Evolutionary conservation across 1,140 invertebrate species (phyloP).

Genomic region (Drosophila sturtevanti): DNA sequence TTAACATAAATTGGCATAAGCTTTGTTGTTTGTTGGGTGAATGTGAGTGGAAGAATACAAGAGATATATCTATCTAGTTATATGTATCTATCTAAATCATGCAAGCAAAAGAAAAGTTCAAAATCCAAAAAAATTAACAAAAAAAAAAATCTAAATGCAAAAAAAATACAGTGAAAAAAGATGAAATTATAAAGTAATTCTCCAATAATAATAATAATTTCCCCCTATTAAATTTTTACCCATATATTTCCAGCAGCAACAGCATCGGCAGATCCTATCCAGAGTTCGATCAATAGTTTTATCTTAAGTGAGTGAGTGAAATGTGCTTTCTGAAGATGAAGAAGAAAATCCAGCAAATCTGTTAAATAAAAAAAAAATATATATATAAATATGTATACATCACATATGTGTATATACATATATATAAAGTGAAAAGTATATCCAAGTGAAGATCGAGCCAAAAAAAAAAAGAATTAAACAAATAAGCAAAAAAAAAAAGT

Average conservation of each 20-base stretch:
- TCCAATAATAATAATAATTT: no score
- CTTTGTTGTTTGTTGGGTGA: slow-evolving; percentile 28
- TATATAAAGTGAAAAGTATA: slow-evolving; percentile 40
- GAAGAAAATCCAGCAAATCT: slow-evolving; percentile 27
- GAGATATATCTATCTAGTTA: slow-evolving; percentile 11
- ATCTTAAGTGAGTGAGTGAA: slow-evolving; percentile 1
- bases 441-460: slow-evolving; percentile 37
- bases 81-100: no score
- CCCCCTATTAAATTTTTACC: no score
- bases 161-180: slow-evolving; percentile 1
- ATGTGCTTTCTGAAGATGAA: slow-evolving; percentile 10
- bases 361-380: no score
- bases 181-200: not conserved
- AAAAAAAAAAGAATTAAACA: slow-evolving; percentile 34
- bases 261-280: not conserved
- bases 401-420: not conserved
- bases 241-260: not conserved
- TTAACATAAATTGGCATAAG: slow-evolving; percentile 79
- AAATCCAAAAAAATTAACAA: slow-evolving; percentile 16
- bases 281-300: not conserved
- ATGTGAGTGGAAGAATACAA: slow-evolving; percentile 24
- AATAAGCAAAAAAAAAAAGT: slow-evolving; percentile 13
- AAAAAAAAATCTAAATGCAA: slow-evolving; percentile 1
- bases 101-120: slow-evolving; percentile 21
- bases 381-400: slow-evolving; percentile 33